Base-by-base conservation (phyloP, 2,797 vertebrate genomes). In the Oryzias sinensis region DNA sequence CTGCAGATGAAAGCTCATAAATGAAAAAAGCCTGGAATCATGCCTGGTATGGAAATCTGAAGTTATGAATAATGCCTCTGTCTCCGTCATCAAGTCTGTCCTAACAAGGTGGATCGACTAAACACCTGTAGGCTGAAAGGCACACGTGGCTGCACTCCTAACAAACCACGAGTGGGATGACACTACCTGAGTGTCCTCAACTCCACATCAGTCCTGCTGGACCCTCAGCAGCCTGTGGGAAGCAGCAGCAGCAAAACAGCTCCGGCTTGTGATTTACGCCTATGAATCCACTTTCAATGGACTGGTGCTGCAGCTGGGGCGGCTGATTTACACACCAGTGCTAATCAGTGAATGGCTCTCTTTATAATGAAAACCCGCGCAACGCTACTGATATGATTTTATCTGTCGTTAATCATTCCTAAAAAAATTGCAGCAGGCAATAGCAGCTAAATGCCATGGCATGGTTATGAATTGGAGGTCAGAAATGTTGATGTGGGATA, bases 11-110 rank as follows among this genome's bases (percentile, higher is more conserved):
- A 96, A 94, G 91, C 93, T 95, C 91, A 89, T 95, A 96, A 97
- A 97, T 96, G 94, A 96, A 96, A 22, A 96, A 91, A 94, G 87
- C 86, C 93, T 98, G 96, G 97, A 94, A 89, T 88, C 60, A 70
- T 93, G 96, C 96, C 96, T 93, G 87, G 93, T 88, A 91, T 91
- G 92, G 93, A 96, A 97, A 97, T 97, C 94, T 73, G 74, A 93
- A 95, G 93, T 95, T 96, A 95, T 97, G 96, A 98, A 96, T 97
- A 95, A 98, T 96, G 94, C 90, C 92, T 94, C 92, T 88, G 93
- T 93, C 93, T 96, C 94, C 93, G 94, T 95, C 93, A 94, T 91
- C 93, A 93, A 94, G 92, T 95, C 90, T 70, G 86, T 89, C 95
- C 94, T 94, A 95, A 95, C 96, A 95, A 92, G 92, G 91, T 89